Evolutionary conservation across 1,140 invertebrate genomes (phyloP).

Genomic region (Pseudomyrmex concolor): DNA sequence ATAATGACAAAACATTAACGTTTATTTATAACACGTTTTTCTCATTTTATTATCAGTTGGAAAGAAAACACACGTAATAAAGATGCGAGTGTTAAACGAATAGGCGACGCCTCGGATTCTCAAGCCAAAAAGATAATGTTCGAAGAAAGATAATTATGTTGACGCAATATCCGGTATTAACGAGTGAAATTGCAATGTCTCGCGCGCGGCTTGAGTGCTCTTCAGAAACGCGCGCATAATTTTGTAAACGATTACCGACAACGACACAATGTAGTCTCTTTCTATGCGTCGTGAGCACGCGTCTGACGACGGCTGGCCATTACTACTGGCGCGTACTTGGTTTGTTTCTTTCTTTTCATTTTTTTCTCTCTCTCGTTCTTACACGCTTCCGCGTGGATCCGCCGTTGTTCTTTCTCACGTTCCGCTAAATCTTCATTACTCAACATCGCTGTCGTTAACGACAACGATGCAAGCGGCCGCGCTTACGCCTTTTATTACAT

Average conservation of each 20-base stretch:
- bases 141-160: slow-evolving; percentile 49
- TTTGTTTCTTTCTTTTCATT: slow-evolving; percentile 39
- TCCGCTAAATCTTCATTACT: slow-evolving; percentile 55
- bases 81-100: background rate
- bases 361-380: background rate
- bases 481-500: slow-evolving; percentile 4
- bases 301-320: slow-evolving; percentile 60
- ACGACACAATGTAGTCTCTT: slow-evolving; percentile 31
- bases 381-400: background rate
- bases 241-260: slow-evolving; percentile 43
- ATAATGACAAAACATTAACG: background rate
- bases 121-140: slow-evolving; percentile 17
- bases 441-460: slow-evolving; percentile 35
- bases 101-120: slow-evolving; percentile 3
- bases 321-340: slow-evolving; percentile 65
- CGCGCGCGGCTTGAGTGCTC: background rate
- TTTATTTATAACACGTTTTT: background rate
- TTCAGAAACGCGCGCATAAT: slow-evolving; percentile 31
- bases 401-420: slow-evolving; percentile 4
- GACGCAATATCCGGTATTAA: slow-evolving; percentile 59
- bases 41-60: too few species aligned
- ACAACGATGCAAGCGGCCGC: background rate
- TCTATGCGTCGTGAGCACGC: slow-evolving; percentile 42
- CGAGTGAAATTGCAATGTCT: slow-evolving; percentile 62
- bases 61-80: too few species aligned